Base-by-base conservation (phyloP, 2,888 invertebrate species). In the Melinaea menophilus region DNA sequence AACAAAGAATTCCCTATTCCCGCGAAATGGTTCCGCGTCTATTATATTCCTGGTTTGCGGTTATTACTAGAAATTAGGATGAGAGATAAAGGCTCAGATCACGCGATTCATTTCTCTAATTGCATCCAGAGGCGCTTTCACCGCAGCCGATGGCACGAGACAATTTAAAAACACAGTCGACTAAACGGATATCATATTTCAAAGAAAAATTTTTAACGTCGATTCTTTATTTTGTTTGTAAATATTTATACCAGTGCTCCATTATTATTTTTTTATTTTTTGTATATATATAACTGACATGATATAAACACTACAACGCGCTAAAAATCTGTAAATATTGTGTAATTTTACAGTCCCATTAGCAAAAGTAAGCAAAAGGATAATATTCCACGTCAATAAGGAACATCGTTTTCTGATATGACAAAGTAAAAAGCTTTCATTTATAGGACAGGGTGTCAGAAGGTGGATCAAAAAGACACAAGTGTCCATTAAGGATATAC, bases 401-500 rank as follows among this genome's bases (percentile, higher is more conserved):
- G 61, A 58, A 63, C 59, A 60, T 59, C 22, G 63, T 71, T 67
- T 62, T 66, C 62, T 60, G 64, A 62, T 68, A 68, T 67, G 57
- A 59, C 22, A 59, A 51, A 57, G 58, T 63, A 63, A 54, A 55
- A 54, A 12, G 54, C 63, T 63, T 63, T 63, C 76, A 76, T 77
- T 79, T 78, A 71, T 75, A 74, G 73, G 73, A 77, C 77, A 78
- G 76, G 78, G 79, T 81, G 81, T 80, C 82, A 83, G 79, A 78
- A 71, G 71, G 71, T 67, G 72, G 71, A 75, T 79, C 77, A 79
- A 83, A 71, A 82, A 79, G 79, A 73, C 78, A 80, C 80, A 81
- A 86, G 87, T 83, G 88, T 87, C 88, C 88, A 88, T 88, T 88
- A 88, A 80, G 74, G 41, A 41, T 75, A 77, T 75, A 73, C 78